Evolutionary conservation across 2,113 vertebrate genomes (phyloP).

Genomic region (Neolamprologus sp.): DNA sequence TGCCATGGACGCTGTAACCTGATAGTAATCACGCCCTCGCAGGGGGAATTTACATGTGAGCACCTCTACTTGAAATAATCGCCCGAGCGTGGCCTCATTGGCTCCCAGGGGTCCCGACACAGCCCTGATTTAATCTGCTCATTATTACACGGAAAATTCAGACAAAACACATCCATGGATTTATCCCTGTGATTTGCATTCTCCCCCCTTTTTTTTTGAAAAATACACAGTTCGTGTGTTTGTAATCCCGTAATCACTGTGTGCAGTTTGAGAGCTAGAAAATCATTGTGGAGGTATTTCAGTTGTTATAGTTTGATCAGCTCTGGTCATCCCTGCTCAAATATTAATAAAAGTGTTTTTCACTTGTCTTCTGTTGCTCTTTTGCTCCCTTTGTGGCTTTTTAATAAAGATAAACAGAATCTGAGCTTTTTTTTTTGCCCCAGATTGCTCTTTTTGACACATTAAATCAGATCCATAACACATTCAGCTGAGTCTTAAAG

Average conservation of each 20-base stretch:
- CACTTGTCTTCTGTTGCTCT: not conserved
- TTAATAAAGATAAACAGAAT: not conserved
- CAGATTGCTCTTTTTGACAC: not conserved
- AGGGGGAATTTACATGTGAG: constrained; percentile 28
- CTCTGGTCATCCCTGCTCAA: not conserved
- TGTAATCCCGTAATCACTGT: not conserved
- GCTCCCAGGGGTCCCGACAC: constrained; percentile 22
- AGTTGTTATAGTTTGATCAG: not conserved
- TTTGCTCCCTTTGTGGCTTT: not conserved
- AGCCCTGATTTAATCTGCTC: constrained; percentile 31
- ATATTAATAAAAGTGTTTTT: not conserved
- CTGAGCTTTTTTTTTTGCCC: rapidly evolving
- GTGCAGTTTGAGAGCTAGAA: not conserved
- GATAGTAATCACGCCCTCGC: constrained; percentile 29
- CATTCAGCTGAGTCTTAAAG: not conserved
- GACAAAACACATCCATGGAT: not conserved
- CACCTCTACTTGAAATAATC: constrained; percentile 12
- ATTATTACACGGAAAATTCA: constrained; percentile 12
- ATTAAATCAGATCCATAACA: not conserved
- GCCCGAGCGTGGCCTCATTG: constrained; percentile 1
- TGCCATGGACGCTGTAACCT: constrained; percentile 57
- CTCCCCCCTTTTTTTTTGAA: not conserved
- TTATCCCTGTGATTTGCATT: not conserved
- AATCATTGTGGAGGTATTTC: not conserved
- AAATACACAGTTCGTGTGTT: not conserved